Percentiles rank a stretch among this genome's conserved stretches.
Conservation (phyloP, 2,797 vertebrate species). For the Morus bassanus region DNA sequence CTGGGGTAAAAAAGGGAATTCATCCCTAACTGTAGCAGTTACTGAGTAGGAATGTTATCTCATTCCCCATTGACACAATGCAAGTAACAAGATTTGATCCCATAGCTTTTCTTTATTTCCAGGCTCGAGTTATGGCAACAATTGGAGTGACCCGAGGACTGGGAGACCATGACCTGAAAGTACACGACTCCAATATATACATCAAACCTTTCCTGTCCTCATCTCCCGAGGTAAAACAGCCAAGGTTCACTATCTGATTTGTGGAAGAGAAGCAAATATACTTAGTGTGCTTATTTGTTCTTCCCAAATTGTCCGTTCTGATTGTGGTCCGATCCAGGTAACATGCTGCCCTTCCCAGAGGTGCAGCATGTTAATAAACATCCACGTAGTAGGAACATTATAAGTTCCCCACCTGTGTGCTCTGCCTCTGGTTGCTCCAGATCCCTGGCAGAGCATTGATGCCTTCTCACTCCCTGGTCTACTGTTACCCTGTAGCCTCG, state of each 20-base stretch:
- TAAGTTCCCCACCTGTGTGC: background rate
- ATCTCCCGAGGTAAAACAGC: conserved; percentile 88
- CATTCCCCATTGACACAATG: background rate
- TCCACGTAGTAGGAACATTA: accelerated
- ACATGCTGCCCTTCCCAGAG: background rate
- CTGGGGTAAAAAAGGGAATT: background rate
- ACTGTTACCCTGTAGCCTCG: background rate
- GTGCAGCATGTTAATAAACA: background rate
- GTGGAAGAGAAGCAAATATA: background rate
- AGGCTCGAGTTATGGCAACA: conserved; percentile 97
- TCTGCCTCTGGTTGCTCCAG: background rate
- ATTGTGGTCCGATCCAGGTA: background rate
- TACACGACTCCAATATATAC: conserved; percentile 96
- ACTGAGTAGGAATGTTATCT: background rate
- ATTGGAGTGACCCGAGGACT: conserved; percentile 96
- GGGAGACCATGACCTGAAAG: conserved; percentile 95
- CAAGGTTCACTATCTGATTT: background rate
- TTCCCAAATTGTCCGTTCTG: background rate
- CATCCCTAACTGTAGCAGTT: background rate
- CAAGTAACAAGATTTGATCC: background rate
- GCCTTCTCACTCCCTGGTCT: background rate
- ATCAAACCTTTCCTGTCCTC: conserved; percentile 98
- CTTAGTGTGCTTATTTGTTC: background rate
- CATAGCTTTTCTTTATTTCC: conserved; percentile 26
- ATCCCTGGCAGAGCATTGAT: background rate